Evolutionary conservation across 2,888 invertebrate species (phyloP), one percentile per base, ranked within the genome.

Genomic region (Zaprionus bogoriensis): DNA sequence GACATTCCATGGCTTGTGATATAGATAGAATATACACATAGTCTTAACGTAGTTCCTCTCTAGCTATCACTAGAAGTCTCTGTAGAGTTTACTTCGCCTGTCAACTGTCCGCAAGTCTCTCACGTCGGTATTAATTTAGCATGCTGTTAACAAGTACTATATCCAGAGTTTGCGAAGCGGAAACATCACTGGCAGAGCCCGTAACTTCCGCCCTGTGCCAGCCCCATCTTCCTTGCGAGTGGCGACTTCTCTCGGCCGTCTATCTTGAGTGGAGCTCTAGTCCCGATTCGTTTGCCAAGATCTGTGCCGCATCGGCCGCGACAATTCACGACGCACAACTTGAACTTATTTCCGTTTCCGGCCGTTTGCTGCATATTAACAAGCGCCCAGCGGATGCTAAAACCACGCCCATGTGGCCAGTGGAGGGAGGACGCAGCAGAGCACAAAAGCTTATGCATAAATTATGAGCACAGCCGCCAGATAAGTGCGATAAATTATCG

Each of bases 401-500:
- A 2, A 48, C 58, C 55, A 60, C 59, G 67, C 63, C 72, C 67
- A 48, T 38, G 46, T 30, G 36, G 23, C 46, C 54, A 50, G 3
- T 19, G 36, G 36, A 36, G 4, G 6, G 20, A 38, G 4, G 20
- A 14, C 25, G 19, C 46, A n/a, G 27, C 12, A 14, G 22, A 22
- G n/a, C 20, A 41, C 47, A 63, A 80, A 80, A 70, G 81, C 76
- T 63, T 67, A 75, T 82, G 78, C 80, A 84, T 85, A 85, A 85
- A 80, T 87, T 85, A 85, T 82, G 71, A 74, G 67, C 73, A 62
- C 61, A 22, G 55, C 36, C 61, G 55, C 69, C 77, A 84, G 87
- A 87, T 86, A 84, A 82, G 57, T 78, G 87, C 80, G 75, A 86
- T 86, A 86, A 87, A 86, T 86, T 87, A 84, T 86, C 82, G 71